Evolutionary conservation across 30 jellyfish, hydroid and myxozoan genomes (phyloP).

Genomic region (Mastigias papua): DNA sequence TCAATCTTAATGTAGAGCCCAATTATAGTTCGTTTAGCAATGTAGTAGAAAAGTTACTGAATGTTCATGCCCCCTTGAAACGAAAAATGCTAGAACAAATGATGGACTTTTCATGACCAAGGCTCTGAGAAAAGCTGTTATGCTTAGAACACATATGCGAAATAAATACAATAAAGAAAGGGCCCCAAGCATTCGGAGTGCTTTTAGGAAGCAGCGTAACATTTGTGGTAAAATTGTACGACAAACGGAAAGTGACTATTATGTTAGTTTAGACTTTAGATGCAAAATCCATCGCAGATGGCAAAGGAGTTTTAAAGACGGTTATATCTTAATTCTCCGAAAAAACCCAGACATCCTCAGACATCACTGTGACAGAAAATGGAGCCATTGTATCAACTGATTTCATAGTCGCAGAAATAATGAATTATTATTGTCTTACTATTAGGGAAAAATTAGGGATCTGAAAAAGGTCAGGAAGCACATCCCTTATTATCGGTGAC

Average conservation of each 20-base stretch:
- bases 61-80: neutral
- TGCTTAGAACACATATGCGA: neutral
- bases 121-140: neutral
- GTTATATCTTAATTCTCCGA: too few relatives aligned
- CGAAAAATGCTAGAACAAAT: neutral
- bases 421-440: too few relatives aligned
- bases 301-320: too few relatives aligned
- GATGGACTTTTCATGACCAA: conserved; percentile 1
- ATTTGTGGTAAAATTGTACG: neutral
- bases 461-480: too few relatives aligned
- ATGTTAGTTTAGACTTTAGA: neutral
- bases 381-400: too few relatives aligned
- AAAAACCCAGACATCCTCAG: too few relatives aligned
- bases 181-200: neutral
- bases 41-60: neutral
- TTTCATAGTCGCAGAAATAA: too few relatives aligned
- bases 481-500: too few relatives aligned
- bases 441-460: too few relatives aligned
- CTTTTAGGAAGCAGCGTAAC: neutral
- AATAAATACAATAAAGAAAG: neutral
- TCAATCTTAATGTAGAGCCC: neutral
- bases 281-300: too few relatives aligned
- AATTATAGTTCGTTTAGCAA: neutral
- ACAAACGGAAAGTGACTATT: conserved; percentile 1
- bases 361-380: too few relatives aligned